phyloP scores from a whole-genome alignment of 2,888 invertebrate species.

The Parnassius mnemosyne region DNA sequence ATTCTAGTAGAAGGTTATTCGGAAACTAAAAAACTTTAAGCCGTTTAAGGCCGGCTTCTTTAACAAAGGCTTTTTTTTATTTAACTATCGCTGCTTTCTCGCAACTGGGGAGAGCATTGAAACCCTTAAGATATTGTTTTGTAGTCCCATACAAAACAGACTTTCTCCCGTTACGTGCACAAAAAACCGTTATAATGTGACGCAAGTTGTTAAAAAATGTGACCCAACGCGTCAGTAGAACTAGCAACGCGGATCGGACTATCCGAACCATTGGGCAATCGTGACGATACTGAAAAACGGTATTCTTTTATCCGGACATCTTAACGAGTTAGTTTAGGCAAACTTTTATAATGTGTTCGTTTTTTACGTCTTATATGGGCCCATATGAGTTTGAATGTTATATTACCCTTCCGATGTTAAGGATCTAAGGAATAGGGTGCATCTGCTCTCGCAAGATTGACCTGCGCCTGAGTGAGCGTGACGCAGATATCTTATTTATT shows the following conservation, averaged over 20 bases:
- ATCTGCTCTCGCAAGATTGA: slow-evolving; percentile 50
- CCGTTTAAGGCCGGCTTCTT: slow-evolving; percentile 56
- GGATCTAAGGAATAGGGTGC: slow-evolving; percentile 57
- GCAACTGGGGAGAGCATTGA: slow-evolving; percentile 60
- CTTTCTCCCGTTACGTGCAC: slow-evolving; percentile 64
- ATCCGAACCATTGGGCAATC: slow-evolving; percentile 76
- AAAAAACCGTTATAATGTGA: slow-evolving; percentile 44
- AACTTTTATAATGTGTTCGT: slow-evolving; percentile 75
- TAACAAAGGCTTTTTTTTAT: slow-evolving; percentile 58
- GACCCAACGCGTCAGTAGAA: slow-evolving; percentile 52
- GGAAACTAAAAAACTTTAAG: slow-evolving; percentile 66
- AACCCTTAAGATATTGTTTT: slow-evolving; percentile 53
- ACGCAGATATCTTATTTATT: slow-evolving; percentile 59
- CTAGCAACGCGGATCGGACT: slow-evolving; percentile 61
- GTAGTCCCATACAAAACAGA: slow-evolving; percentile 47
- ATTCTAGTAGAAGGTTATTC: slow-evolving; percentile 55
- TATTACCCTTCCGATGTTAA: slow-evolving; percentile 58
- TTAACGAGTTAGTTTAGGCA: slow-evolving; percentile 80
- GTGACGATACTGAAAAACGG: slow-evolving; percentile 79
- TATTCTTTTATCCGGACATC: slow-evolving; percentile 79
- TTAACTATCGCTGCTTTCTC: slow-evolving; percentile 70
- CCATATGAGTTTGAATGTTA: slow-evolving; percentile 71
- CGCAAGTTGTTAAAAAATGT: slow-evolving; percentile 34
- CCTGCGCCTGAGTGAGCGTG: slow-evolving; percentile 75
- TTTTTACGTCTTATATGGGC: slow-evolving; percentile 70